These are phyloP conservation scores for Latrodectus hesperus DNA, from an alignment of 2,888 invertebrate species.

Conservation along the genomic window DNA sequence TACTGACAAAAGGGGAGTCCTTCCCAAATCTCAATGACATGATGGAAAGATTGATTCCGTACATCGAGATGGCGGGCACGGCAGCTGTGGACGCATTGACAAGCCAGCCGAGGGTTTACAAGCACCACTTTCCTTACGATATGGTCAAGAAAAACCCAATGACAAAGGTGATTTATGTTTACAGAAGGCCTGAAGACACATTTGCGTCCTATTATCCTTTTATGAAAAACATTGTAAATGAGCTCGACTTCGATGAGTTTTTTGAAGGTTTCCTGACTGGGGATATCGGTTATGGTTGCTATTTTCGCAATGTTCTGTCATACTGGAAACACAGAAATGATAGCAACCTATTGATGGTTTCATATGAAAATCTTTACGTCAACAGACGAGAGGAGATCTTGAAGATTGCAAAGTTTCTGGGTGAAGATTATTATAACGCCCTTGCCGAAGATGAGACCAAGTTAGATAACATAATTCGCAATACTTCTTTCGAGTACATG, in stretches of 20 bases:
- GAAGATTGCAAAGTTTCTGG: constrained; percentile 71
- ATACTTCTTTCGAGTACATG: constrained; percentile 61
- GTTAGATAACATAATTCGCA: constrained; percentile 30
- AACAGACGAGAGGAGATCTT: constrained; percentile 66
- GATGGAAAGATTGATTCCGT: background rate
- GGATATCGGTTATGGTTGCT: constrained; percentile 71
- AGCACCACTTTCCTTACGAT: constrained; percentile 24
- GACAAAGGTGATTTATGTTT: constrained; percentile 74
- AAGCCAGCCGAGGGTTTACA: constrained; percentile 72
- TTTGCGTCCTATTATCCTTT: constrained; percentile 75
- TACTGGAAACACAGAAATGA: constrained; percentile 70
- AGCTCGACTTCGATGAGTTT: constrained; percentile 73
- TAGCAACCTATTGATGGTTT: constrained; percentile 74
- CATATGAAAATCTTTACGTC: constrained; percentile 75
- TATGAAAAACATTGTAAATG: constrained; percentile 25
- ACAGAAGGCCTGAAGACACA: constrained; percentile 76
- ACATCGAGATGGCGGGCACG: background rate
- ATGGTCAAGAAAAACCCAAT: background rate
- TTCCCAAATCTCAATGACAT: constrained; percentile 26
- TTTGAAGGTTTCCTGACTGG: constrained; percentile 74
- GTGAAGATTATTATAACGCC: background rate
- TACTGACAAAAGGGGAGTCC: constrained; percentile 25
- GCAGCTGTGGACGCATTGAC: constrained; percentile 58
- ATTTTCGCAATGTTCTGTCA: constrained; percentile 66
- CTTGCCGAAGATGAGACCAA: constrained; percentile 16